Conservation (phyloP, 2,113 vertebrate genomes). For the Hippolais icterina region DNA sequence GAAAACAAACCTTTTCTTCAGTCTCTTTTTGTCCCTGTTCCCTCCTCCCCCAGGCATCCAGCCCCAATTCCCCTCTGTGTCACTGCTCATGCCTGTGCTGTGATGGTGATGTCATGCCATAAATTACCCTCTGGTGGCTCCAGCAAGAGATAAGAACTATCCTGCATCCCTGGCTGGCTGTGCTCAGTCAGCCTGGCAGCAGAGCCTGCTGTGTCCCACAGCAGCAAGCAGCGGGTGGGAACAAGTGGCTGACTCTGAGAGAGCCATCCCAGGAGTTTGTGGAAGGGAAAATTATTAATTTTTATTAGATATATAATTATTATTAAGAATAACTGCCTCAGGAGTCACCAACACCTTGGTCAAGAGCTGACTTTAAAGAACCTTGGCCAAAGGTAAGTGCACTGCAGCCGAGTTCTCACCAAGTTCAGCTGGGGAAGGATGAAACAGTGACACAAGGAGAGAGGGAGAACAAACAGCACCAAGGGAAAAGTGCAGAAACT, state of each 20-base stretch:
- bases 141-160: neutral
- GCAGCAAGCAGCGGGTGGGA: neutral
- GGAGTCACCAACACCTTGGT: neutral
- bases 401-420: neutral
- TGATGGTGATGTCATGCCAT: neutral
- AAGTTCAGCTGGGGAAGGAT: neutral
- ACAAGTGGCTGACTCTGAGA: neutral
- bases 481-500: neutral
- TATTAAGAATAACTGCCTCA: neutral
- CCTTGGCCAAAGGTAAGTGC: neutral
- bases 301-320: too few relatives aligned
- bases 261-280: too few relatives aligned
- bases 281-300: neutral
- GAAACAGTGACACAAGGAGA: accelerated
- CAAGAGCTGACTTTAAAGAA: neutral
- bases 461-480: neutral
- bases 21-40: neutral
- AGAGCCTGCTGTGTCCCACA: neutral
- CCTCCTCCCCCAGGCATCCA: neutral
- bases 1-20: neutral
- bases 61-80: neutral
- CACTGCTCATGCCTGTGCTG: accelerated
- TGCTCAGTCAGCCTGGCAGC: accelerated
- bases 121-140: neutral
- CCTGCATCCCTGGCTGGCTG: neutral